A percentile compares a stretch with the other conserved stretches of the same genome.
These are phyloP conservation scores for Puma concolor DNA, from an alignment of 2,113 vertebrate genomes.

Conservation along the genomic window DNA sequence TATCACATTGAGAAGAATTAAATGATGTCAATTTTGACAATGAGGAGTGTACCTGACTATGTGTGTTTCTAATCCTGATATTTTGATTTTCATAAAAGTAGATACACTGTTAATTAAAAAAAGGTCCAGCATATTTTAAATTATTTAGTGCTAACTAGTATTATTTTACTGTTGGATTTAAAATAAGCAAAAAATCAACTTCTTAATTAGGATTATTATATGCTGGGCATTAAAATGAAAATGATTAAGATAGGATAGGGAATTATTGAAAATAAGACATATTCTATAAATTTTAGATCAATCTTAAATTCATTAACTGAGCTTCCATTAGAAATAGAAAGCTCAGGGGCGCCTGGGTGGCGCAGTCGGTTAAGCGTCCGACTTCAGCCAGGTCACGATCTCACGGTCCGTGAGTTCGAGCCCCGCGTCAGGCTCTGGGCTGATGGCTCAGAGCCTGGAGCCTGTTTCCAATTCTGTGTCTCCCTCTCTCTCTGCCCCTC, in stretches of 20 bases:
- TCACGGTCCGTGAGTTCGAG: no score
- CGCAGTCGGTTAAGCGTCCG: no score
- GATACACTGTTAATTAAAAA: neutral
- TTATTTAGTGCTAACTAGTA: neutral
- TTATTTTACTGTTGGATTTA: neutral
- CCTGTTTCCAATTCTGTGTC: no score
- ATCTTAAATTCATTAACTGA: neutral
- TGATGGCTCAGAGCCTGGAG: no score
- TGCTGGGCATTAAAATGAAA: neutral
- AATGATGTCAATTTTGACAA: neutral
- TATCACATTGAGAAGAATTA: neutral
- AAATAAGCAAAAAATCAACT: neutral
- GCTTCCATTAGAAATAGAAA: neutral
- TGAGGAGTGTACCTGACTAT: neutral
- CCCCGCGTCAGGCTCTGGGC: no score
- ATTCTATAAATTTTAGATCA: neutral
- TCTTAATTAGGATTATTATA: neutral
- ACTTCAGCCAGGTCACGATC: no score
- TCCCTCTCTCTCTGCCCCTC: no score
- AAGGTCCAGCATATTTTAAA: neutral
- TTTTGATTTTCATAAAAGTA: slow-evolving; percentile 2
- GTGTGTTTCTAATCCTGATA: neutral
- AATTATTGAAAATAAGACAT: neutral
- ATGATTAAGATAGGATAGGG: neutral
- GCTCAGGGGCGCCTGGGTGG: neutral